phyloP scores from a whole-genome alignment of 2,888 invertebrate genomes.

The Spialia ferax region DNA sequence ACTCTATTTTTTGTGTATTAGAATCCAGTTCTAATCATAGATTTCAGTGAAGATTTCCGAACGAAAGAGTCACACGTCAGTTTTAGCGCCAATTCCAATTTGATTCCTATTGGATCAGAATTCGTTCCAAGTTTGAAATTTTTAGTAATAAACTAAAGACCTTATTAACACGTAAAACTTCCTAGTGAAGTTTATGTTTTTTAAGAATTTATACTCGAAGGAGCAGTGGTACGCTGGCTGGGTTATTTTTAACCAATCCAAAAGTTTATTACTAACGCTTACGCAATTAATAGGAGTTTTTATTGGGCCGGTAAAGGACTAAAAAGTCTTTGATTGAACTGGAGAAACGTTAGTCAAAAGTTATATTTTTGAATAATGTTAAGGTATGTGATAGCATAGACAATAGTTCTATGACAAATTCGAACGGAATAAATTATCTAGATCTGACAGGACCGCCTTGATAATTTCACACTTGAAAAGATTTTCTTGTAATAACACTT shows the following conservation, averaged over 20 bases:
- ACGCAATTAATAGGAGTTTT: conserved; percentile 85
- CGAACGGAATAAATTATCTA: conserved; percentile 1
- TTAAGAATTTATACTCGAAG: conserved; percentile 81
- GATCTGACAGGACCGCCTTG: no score
- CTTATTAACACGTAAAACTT: conserved; percentile 51
- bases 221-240: conserved; percentile 66
- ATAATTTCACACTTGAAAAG: no score
- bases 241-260: conserved; percentile 84
- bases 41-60: conserved; percentile 60
- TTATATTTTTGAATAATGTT: conserved; percentile 32
- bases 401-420: neutral
- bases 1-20: conserved; percentile 80
- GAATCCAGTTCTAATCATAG: conserved; percentile 79
- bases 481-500: no score
- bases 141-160: conserved; percentile 49
- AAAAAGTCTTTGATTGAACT: conserved; percentile 73
- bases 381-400: conserved; percentile 11
- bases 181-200: conserved; percentile 80
- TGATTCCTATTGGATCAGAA: conserved; percentile 67
- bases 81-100: conserved; percentile 68
- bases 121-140: conserved; percentile 58
- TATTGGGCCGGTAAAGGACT: conserved; percentile 83
- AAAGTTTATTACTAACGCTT: conserved; percentile 83
- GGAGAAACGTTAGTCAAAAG: conserved; percentile 24
- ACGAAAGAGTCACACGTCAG: conserved; percentile 66